A percentile compares a stretch with the other conserved stretches of the same genome.
Evolutionary conservation across 2,888 invertebrate species (phyloP).

Genomic region (Belgica antarctica): DNA sequence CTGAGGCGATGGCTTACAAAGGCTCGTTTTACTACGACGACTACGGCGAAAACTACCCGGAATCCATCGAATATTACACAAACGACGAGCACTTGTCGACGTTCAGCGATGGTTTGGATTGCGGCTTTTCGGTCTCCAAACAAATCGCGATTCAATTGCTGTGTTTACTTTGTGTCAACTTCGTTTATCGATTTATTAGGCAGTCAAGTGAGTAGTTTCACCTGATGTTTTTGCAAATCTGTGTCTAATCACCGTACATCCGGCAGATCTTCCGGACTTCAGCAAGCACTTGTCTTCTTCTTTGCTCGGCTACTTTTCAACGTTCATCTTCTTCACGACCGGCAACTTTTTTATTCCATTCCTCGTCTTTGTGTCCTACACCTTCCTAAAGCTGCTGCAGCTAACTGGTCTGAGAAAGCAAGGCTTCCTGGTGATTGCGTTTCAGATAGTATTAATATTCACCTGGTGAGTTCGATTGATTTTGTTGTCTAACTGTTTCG

Average conservation of each 20-base stretch:
- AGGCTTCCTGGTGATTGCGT: conserved; percentile 7
- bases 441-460: conserved; percentile 34
- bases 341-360: conserved; percentile 30
- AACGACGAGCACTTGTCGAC: conserved; percentile 12
- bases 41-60: conserved; percentile 19
- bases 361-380: conserved; percentile 13
- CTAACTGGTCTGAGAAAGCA: not conserved
- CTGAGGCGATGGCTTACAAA: conserved; percentile 17
- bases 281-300: conserved; percentile 37
- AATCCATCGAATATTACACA: conserved; percentile 19
- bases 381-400: conserved; percentile 26
- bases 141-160: conserved; percentile 28
- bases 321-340: conserved; percentile 32
- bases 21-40: conserved; percentile 41
- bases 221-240: too few relatives aligned
- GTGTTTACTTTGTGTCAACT: conserved; percentile 20
- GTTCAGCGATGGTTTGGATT: conserved; percentile 23
- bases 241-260: not conserved
- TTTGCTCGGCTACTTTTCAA: conserved; percentile 32
- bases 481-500: not conserved
- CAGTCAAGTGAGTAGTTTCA: conserved; percentile 29
- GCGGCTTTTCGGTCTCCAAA: conserved; percentile 1
- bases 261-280: conserved; percentile 28
- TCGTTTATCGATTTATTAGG: conserved; percentile 29
- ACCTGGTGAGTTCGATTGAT: conserved; percentile 15